Evolutionary conservation across 92 coral and sea anemone species (phyloP), one percentile per base, ranked within the genome.

Genomic region (Phymanthus crucifer): DNA sequence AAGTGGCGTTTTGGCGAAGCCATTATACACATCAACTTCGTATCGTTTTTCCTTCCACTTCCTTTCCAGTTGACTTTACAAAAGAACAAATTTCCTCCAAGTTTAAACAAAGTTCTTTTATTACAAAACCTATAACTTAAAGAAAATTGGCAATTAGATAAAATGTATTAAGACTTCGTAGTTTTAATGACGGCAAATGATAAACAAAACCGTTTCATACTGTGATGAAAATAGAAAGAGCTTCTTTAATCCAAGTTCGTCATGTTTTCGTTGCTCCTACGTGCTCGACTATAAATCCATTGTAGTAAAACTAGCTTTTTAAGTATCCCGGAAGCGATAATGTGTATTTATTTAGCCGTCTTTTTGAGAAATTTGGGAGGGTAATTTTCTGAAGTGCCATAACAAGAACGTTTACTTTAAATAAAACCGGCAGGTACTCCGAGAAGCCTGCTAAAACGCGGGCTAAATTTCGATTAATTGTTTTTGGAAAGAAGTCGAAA

Each of bases 11-110:
- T 29, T 69, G 24, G 34, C 45, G 45, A 34, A 66, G 64, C 50
- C 75, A 46, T 74, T 74, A 46, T 23, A 26, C 65, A 74, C 38
- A 46, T 46, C 40, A 74, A 31, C 13, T 1, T 74, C 29, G 66
- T 74, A 74, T 74, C 78, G 50, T 0, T 52, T 74, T 74, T 74
- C 78, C 14, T 13, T 9, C 7, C 9, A 27, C 34, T 61, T 61
- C 68, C 68, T 26, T 43, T 43, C 29, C 50, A 43, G 48, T 43
- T 43, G 14, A 43, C 16, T 40, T 8, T 17, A 36, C 75, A 71
- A 38, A 71, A 40, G 31, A n/a, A 13, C 29, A 71, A 23, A 4
- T 71, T 71, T 27, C 33, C 8, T 6, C 40, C 1, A 12, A 71
- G 19, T 26, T 36, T 36, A 38, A 40, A 71, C 48, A 36, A 16